Evolutionary conservation across 2,888 invertebrate species (phyloP).

Genomic region (Adela reaumurella): DNA sequence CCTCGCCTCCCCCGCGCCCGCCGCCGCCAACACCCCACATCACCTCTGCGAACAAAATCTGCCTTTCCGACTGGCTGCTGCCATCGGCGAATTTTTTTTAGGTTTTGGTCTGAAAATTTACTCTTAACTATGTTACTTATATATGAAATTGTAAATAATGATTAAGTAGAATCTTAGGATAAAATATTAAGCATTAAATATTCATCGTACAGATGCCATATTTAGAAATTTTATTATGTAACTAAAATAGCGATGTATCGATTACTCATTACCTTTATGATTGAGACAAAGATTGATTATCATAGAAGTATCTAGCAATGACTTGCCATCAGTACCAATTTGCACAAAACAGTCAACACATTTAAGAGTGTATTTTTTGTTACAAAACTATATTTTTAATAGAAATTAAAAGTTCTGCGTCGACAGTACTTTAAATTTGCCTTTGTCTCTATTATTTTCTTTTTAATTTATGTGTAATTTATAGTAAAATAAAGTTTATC

Average conservation of each 20-base stretch:
- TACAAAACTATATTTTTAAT: neutral
- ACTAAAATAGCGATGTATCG: neutral
- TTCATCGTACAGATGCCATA: neutral
- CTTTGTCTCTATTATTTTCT: conserved; percentile 1
- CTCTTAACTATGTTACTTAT: conserved; percentile 2
- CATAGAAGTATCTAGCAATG: neutral
- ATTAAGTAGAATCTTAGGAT: neutral
- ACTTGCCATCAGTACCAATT: neutral
- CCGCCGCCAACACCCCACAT: too few relatives aligned
- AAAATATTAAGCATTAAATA: conserved; percentile 1
- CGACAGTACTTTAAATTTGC: conserved; percentile 6
- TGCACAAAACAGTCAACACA: neutral
- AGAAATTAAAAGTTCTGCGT: neutral
- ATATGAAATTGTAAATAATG: conserved; percentile 1
- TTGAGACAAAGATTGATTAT: conserved; percentile 1
- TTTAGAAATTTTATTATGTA: neutral
- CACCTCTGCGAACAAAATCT: too few relatives aligned
- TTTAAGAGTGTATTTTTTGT: neutral
- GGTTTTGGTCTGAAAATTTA: conserved; percentile 11
- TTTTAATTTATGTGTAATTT: conserved; percentile 8
- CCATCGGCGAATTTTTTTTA: neutral
- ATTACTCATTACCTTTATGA: neutral
- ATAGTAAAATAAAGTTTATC: conserved; percentile 1
- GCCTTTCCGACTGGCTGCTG: too few relatives aligned
- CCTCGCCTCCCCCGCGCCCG: too few relatives aligned